Percentiles rank a stretch among this genome's conserved stretches.
These are phyloP conservation scores for Apamea sordens DNA, from an alignment of 2,888 invertebrate species.

Conservation along the genomic window DNA sequence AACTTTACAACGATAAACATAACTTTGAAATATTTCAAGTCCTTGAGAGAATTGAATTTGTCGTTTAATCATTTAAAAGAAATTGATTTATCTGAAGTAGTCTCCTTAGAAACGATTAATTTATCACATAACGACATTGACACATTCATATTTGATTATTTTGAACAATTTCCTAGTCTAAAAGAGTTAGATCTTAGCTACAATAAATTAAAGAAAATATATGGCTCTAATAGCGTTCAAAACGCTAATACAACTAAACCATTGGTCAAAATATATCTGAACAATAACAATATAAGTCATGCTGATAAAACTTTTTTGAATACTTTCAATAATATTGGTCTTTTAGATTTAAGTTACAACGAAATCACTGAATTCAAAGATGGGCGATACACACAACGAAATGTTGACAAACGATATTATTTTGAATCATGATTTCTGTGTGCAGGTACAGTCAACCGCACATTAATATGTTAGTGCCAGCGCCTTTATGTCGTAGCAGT, in stretches of 20 bases:
- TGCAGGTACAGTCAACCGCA: not conserved
- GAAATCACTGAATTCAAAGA: slow-evolving; percentile 8
- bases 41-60: slow-evolving; percentile 49
- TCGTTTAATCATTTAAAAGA: slow-evolving; percentile 45
- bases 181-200: slow-evolving; percentile 36
- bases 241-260: not conserved
- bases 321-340: slow-evolving; percentile 23
- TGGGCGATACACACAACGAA: not conserved
- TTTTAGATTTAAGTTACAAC: slow-evolving; percentile 42
- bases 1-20: slow-evolving; percentile 32
- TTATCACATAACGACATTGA: slow-evolving; percentile 53
- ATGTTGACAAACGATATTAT: not conserved
- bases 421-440: no score
- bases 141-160: slow-evolving; percentile 14
- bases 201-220: slow-evolving; percentile 44
- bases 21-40: slow-evolving; percentile 27
- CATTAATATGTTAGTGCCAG: not conserved
- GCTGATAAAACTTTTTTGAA: slow-evolving; percentile 15
- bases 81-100: slow-evolving; percentile 7
- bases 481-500: no score
- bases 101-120: slow-evolving; percentile 31
- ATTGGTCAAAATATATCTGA: slow-evolving; percentile 11
- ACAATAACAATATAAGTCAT: slow-evolving; percentile 38
- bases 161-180: slow-evolving; percentile 12
- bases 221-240: not conserved